phyloP scores from a whole-genome alignment of 92 coral and sea anemone genomes.

The Actinostola sp. region DNA sequence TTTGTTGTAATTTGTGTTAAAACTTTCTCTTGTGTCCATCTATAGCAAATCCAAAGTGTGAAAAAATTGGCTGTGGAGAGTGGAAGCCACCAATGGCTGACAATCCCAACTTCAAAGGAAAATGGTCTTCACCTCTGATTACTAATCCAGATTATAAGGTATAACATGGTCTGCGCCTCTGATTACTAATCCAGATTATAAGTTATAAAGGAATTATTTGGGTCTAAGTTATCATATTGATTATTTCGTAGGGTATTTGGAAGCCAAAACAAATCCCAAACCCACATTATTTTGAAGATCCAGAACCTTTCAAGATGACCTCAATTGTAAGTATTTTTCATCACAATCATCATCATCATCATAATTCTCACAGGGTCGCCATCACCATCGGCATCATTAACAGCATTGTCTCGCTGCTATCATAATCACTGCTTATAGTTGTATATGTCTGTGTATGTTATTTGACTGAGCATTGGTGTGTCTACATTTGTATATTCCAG shows the following conservation, averaged over 20 bases:
- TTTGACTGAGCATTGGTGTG: background rate
- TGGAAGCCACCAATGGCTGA: conserved; percentile 92
- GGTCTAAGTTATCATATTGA: background rate
- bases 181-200: conserved; percentile 86
- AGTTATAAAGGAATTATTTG: conserved; percentile 62
- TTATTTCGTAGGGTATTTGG: conserved; percentile 90
- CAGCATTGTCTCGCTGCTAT: background rate
- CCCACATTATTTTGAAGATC: conserved; percentile 97
- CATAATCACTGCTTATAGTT: background rate
- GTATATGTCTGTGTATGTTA: background rate
- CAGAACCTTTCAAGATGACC: conserved; percentile 94
- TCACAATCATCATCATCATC: background rate
- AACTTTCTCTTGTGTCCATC: background rate
- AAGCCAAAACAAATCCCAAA: conserved; percentile 90
- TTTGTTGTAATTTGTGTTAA: too few species aligned
- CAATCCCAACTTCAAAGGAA: conserved; percentile 94
- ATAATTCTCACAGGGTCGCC: background rate
- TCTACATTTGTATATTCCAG: conserved; percentile 27
- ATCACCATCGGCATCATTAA: background rate
- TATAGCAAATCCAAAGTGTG: conserved; percentile 95
- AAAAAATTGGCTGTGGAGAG: conserved; percentile 93
- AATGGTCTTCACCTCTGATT: conserved; percentile 96
- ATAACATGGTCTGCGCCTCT: conserved; percentile 94
- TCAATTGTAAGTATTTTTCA: conserved; percentile 73
- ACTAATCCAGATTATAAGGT: conserved; percentile 95